Base-by-base conservation (phyloP, 2,113 vertebrate genomes). In the Corythaeola cristata region DNA sequence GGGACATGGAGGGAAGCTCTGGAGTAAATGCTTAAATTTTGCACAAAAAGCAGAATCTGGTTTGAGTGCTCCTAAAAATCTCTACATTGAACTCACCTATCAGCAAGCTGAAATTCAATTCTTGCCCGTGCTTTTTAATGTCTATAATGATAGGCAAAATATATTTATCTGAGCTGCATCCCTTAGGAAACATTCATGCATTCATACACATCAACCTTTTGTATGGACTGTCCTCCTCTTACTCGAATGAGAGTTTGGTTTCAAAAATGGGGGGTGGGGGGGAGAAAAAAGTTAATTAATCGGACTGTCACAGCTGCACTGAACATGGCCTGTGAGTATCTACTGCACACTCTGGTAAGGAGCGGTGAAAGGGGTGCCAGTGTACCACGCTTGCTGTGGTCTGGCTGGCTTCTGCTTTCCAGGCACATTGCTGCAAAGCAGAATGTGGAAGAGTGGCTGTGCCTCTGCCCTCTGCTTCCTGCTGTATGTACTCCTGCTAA, bases 381-480 rank as follows among this genome's bases (percentile, higher is more conserved):
- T 4, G 1, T 20, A 6, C 21, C 33, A 9, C 2, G 3, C 35
- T 53, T 60, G 0, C 33, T 68, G 35, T 15, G 41, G 12, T 10
- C 35, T 64, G 32, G 5, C 63, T 52, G 67, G 32, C 28, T 78
- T 32, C 60, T 93, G 68, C 92, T 71, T 81, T 44, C 59, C 30
- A 37, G 44, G 62, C 41, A 7, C 17, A 0, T 6, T 22, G 52
- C 78, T 20, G 2, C n/a, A 13, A 5, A 30, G 45, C 8, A 5
- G 5, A 16, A 0, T 2, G 12, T 28, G 27, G 22, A 24, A 53
- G 27, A 17, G 17, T 9, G 37, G 27, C 30, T 71, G 19, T 78
- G 44, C 56, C 66, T 62, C 56, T 76, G 55, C 39, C 62, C 28
- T 32, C 47, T 44, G 45, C 77, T 75, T 74, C 56, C 47, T 75